These are phyloP conservation scores for Pycnomerus fuliginosus DNA, from an alignment of 2,888 invertebrate species.

Conservation along the genomic window DNA sequence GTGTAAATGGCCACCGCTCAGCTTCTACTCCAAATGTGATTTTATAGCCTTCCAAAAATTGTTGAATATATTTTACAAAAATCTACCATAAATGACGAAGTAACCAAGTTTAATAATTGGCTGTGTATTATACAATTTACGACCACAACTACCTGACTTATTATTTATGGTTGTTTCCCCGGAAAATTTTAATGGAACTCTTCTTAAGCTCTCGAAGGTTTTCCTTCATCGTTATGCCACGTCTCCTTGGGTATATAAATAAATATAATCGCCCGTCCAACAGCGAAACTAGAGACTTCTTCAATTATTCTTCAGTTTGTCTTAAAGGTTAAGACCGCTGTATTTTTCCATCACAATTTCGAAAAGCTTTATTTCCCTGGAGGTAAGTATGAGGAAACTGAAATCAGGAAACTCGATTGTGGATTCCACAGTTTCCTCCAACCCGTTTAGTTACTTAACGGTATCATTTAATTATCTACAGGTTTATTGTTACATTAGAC, in stretches of 20 bases:
- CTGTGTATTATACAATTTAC: too few species aligned
- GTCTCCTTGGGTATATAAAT: constrained; percentile 19
- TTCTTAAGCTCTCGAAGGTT: constrained; percentile 7
- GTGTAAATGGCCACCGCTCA: too few species aligned
- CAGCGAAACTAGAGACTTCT: constrained; percentile 14
- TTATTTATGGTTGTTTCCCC: constrained; percentile 1
- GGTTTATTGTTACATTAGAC: constrained; percentile 2
- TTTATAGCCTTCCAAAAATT: too few species aligned
- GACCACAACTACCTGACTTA: too few species aligned
- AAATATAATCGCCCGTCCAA: constrained; percentile 20
- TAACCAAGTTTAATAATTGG: too few species aligned
- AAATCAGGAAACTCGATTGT: constrained; percentile 12
- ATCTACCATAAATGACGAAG: too few species aligned
- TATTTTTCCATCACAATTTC: constrained; percentile 24
- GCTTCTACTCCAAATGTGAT: too few species aligned
- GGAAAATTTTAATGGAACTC: constrained; percentile 11
- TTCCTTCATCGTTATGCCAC: constrained; percentile 13
- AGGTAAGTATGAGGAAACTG: constrained; percentile 3
- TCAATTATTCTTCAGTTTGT: constrained; percentile 24
- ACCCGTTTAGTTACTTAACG: constrained; percentile 3
- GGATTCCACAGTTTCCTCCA: constrained; percentile 4
- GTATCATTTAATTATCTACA: constrained; percentile 9
- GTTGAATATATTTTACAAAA: too few species aligned
- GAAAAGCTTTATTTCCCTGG: constrained; percentile 22
- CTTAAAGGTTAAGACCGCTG: constrained; percentile 20